Conservation (phyloP, 2,797 vertebrate genomes). For the Cryptoprocta ferox region DNA sequence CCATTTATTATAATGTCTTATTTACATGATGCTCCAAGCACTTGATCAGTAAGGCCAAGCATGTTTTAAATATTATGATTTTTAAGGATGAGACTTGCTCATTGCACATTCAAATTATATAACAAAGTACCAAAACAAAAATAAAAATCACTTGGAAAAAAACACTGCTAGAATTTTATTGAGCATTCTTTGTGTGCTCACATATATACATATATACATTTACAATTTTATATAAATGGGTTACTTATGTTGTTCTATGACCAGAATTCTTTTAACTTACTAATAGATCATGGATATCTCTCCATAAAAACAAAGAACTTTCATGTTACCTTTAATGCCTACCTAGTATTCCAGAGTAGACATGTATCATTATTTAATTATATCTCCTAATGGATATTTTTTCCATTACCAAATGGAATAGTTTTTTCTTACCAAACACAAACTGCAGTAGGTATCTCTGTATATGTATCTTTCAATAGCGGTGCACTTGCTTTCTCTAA, state of each 20-base stretch:
- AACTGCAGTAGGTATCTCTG: neutral
- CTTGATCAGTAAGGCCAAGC: neutral
- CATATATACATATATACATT: neutral
- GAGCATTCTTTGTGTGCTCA: neutral
- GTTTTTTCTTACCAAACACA: neutral
- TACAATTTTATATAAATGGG: neutral
- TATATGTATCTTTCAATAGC: neutral
- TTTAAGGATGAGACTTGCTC: constrained; percentile 3
- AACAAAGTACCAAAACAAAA: constrained; percentile 32
- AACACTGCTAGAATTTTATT: neutral
- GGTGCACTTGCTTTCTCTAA: neutral
- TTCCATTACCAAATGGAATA: no score
- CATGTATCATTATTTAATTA: neutral
- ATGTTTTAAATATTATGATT: constrained; percentile 19
- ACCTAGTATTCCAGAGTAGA: neutral
- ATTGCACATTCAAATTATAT: neutral
- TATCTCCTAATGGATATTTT: neutral
- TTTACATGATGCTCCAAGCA: neutral
- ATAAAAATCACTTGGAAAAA: constrained; percentile 46
- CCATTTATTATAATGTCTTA: neutral
- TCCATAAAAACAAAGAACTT: constrained; percentile 14
- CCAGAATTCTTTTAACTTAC: constrained; percentile 10
- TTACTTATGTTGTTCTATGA: neutral
- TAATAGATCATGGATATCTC: neutral
- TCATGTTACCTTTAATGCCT: neutral